Percentiles rank a stretch among this genome's conserved stretches.
phyloP scores from a whole-genome alignment of 2,113 vertebrate genomes.

The Jacana jacana region DNA sequence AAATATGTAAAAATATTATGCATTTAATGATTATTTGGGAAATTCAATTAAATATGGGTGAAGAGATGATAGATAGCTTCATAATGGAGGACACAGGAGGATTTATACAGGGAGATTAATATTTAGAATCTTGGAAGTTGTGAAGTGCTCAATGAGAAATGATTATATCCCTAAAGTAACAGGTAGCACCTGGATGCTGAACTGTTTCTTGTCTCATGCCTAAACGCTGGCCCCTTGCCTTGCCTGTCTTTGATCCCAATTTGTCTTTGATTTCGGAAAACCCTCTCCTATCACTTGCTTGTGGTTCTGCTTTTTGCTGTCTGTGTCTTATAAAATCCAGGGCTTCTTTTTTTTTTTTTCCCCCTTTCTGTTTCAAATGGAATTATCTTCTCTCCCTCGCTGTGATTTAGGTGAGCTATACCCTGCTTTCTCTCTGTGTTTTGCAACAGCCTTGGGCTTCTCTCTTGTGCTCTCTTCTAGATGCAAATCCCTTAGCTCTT shows the following conservation, averaged over 20 bases:
- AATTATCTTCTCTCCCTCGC: not conserved
- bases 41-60: not conserved
- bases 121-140: not conserved
- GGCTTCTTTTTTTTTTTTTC: not conserved
- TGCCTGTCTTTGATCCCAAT: not conserved
- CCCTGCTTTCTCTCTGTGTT: not conserved
- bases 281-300: not conserved
- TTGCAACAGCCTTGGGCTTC: not conserved
- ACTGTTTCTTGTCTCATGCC: not conserved
- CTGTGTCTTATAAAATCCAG: not conserved
- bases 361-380: not conserved
- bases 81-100: not conserved
- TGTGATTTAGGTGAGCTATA: not conserved
- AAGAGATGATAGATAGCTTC: not conserved
- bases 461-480: not conserved
- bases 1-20: not conserved
- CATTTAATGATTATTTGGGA: slow-evolving; percentile 12
- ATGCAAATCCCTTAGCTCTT: not conserved
- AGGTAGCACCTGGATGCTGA: not conserved
- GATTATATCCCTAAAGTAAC: not conserved
- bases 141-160: not conserved
- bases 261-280: not conserved
- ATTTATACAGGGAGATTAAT: not conserved
- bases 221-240: not conserved
- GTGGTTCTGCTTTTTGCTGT: not conserved